phyloP scores from a whole-genome alignment of 2,113 vertebrate genomes.

The Sylvietta virens region DNA sequence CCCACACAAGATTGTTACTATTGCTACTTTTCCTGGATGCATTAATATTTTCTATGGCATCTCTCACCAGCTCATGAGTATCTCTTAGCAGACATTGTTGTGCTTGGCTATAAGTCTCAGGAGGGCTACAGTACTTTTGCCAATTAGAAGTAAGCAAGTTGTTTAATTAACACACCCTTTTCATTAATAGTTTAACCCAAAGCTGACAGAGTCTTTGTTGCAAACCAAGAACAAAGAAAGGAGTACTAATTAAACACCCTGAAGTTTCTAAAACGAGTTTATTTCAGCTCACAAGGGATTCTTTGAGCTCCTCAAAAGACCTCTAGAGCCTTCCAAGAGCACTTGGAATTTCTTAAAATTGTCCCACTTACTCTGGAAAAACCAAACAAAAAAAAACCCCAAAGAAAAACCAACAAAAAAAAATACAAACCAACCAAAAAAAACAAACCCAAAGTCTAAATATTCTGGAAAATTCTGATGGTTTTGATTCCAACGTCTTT shows the following conservation, averaged over 20 bases:
- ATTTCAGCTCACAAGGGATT: slow-evolving; percentile 8
- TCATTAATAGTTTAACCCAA: slow-evolving; percentile 41
- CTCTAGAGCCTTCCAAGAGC: not conserved
- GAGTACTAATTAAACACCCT: slow-evolving; percentile 54
- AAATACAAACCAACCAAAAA: not conserved
- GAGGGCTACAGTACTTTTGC: slow-evolving; percentile 22
- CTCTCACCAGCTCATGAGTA: slow-evolving; percentile 30
- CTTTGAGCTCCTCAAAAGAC: not conserved
- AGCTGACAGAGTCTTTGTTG: not conserved
- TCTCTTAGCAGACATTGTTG: slow-evolving; percentile 29
- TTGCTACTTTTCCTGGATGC: not conserved
- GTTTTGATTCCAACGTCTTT: not conserved
- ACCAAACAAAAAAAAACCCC: not conserved
- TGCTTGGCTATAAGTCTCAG: slow-evolving; percentile 40
- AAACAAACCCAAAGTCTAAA: not conserved
- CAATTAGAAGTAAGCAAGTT: slow-evolving; percentile 68
- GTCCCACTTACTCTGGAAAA: not conserved
- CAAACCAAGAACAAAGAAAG: slow-evolving; percentile 21
- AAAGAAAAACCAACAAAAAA: not conserved
- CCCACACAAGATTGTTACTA: not conserved
- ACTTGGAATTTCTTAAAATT: not conserved
- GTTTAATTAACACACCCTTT: slow-evolving; percentile 62
- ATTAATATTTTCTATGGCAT: slow-evolving; percentile 51
- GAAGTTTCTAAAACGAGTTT: slow-evolving; percentile 27
- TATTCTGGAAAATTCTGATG: not conserved